Evolutionary conservation across 2,113 vertebrate species (phyloP).

Genomic region (Ia io): DNA sequence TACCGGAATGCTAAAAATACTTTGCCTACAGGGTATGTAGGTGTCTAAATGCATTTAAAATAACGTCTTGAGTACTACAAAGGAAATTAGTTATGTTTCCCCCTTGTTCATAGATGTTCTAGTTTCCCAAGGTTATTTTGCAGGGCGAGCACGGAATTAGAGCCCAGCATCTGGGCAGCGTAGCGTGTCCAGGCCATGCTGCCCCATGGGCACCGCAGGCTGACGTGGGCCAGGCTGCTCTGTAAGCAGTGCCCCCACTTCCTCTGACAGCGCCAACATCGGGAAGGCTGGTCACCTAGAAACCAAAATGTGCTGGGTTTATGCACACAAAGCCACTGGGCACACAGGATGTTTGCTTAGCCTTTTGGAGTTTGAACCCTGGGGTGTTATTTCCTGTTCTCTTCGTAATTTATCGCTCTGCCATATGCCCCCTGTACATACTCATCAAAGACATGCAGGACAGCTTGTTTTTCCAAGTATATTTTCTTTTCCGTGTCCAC

Average conservation of each 20-base stretch:
- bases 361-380: not conserved
- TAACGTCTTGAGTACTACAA: not conserved
- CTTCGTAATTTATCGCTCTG: not conserved
- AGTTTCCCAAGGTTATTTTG: not conserved
- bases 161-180: not conserved
- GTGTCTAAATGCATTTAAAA: not conserved
- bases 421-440: not conserved
- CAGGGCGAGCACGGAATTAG: not conserved
- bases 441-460: not conserved
- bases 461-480: not conserved
- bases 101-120: not conserved
- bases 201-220: not conserved
- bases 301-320: not conserved
- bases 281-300: constrained; percentile 17
- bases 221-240: not conserved
- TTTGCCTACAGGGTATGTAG: not conserved
- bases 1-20: not conserved
- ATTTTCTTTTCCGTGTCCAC: not conserved
- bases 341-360: constrained; percentile 45
- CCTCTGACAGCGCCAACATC: not conserved
- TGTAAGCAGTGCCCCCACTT: not conserved
- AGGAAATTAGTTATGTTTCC: not conserved
- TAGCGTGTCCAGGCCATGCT: too few species aligned
- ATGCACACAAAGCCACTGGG: not conserved
- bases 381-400: not conserved